Evolutionary conservation across 2,797 vertebrate species (phyloP).

Genomic region (Uromys caudimaculatus): DNA sequence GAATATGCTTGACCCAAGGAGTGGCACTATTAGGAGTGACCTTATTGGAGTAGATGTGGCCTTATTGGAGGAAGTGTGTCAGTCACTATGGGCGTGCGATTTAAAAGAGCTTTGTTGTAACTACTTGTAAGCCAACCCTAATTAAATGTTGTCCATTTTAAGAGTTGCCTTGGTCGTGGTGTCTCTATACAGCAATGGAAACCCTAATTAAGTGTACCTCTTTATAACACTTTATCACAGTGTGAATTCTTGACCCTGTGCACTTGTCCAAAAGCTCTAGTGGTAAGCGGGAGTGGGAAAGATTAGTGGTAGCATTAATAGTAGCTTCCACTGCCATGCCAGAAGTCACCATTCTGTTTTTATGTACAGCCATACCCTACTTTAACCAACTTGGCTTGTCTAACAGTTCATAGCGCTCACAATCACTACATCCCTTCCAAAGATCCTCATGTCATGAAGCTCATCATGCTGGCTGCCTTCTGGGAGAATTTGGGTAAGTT

Average conservation of each 20-base stretch:
- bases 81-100: not conserved
- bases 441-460: not conserved
- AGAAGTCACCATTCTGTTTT: conserved; percentile 9
- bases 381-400: not conserved
- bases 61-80: not conserved
- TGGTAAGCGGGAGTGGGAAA: not conserved
- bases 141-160: not conserved
- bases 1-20: not conserved
- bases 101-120: not conserved
- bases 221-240: not conserved
- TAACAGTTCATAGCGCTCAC: not conserved
- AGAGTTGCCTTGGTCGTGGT: not conserved
- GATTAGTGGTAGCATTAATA: not conserved
- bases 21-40: not conserved
- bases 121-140: not conserved
- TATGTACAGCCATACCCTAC: conserved; percentile 13
- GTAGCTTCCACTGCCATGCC: not conserved
- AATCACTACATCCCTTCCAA: not conserved
- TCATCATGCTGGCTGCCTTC: not conserved
- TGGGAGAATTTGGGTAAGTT: not conserved
- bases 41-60: not conserved
- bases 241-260: not conserved
- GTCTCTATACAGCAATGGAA: not conserved
- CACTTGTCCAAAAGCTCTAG: not conserved
- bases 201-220: not conserved